These are phyloP conservation scores for Drosophila infuscata DNA, from an alignment of 2,888 invertebrate species.

Conservation along the genomic window DNA sequence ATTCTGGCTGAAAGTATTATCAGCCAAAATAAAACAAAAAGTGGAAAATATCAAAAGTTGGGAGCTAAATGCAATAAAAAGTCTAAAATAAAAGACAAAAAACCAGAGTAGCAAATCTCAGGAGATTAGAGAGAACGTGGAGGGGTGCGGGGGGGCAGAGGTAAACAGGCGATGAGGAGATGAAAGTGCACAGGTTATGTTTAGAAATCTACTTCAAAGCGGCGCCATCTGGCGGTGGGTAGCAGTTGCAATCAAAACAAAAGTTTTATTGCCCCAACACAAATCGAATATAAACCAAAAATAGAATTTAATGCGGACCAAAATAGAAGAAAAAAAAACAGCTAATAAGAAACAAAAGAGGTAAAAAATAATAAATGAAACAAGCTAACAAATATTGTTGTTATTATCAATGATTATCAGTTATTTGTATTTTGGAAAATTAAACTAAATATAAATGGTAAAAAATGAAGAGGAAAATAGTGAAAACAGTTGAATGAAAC, in stretches of 20 bases:
- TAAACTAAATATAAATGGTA: neutral
- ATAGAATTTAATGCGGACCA: neutral
- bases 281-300: constrained; percentile 17
- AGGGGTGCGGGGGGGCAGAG: neutral
- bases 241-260: neutral
- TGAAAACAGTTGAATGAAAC: no score
- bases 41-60: constrained; percentile 37
- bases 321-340: neutral
- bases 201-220: neutral
- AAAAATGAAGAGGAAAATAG: neutral
- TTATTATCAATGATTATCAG: neutral
- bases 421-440: neutral
- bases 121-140: constrained; percentile 30
- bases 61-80: constrained; percentile 51
- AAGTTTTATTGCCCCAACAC: constrained; percentile 19
- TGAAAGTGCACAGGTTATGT: neutral
- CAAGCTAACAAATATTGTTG: neutral
- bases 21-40: constrained; percentile 33
- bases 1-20: constrained; percentile 60
- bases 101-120: constrained; percentile 29
- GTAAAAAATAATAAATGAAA: neutral
- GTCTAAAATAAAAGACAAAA: constrained; percentile 30
- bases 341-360: neutral
- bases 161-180: neutral
- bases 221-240: constrained; percentile 48